phyloP scores from a whole-genome alignment of 2,113 vertebrate species.

The Tursiops truncatus region DNA sequence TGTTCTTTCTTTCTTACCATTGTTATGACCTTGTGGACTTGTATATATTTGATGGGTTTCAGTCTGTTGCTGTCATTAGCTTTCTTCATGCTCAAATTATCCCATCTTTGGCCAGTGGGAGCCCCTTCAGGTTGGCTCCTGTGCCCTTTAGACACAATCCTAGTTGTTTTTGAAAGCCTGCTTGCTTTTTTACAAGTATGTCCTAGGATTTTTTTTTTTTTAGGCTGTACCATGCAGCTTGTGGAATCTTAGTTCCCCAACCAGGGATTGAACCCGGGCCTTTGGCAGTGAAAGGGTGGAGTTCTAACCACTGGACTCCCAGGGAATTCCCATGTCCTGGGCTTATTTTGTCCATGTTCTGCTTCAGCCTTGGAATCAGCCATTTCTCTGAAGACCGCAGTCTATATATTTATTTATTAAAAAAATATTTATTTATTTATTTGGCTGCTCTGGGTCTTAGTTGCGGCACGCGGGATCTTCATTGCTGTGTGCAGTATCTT shows the following conservation, averaged over 20 bases:
- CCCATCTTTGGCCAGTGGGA: no score
- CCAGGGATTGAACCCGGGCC: no score
- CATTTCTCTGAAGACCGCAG: neutral
- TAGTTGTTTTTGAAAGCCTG: neutral
- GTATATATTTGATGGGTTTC: neutral
- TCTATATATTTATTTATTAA: no score
- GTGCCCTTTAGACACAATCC: neutral
- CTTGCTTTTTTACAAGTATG: neutral
- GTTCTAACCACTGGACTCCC: no score
- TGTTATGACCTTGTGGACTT: neutral
- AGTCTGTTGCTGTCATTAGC: neutral
- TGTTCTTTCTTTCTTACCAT: neutral
- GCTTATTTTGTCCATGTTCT: neutral
- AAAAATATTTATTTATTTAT: no score
- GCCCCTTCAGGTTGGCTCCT: neutral
- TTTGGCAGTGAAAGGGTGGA: no score
- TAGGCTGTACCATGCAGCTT: no score
- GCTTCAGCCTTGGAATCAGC: neutral
- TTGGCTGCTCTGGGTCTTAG: no score
- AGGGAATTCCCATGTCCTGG: neutral
- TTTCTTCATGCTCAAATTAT: neutral
- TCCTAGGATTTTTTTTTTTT: no score
- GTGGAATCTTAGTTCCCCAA: no score
- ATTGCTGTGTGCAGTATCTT: no score
- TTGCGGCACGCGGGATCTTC: no score